These are phyloP conservation scores for Agonum fuliginosum DNA, from an alignment of 2,888 invertebrate species.

Conservation along the genomic window DNA sequence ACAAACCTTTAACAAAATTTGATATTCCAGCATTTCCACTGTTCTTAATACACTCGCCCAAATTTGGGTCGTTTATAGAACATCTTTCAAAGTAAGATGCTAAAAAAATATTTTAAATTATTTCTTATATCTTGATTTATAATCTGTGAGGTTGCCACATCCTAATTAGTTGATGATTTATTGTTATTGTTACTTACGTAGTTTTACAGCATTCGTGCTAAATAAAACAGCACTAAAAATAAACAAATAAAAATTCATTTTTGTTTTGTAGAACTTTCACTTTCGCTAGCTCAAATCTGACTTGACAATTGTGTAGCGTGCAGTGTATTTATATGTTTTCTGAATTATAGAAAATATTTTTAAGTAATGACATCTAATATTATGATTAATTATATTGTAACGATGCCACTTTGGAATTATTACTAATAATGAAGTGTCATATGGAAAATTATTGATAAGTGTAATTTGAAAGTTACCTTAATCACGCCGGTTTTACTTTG, in stretches of 20 bases:
- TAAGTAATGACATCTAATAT: too few relatives aligned
- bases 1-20: background rate
- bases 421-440: too few relatives aligned
- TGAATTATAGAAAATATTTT: background rate
- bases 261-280: too few relatives aligned
- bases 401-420: too few relatives aligned
- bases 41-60: slow-evolving; percentile 11
- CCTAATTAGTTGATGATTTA: background rate
- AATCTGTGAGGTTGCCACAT: background rate
- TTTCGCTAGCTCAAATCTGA: background rate
- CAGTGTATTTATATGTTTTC: slow-evolving; percentile 22
- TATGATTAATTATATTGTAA: too few relatives aligned
- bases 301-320: too few relatives aligned
- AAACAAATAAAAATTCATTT: slow-evolving; percentile 10
- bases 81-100: background rate
- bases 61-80: slow-evolving; percentile 1
- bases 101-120: slow-evolving; percentile 57
- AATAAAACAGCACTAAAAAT: background rate
- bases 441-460: too few relatives aligned
- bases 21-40: background rate
- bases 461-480: too few relatives aligned
- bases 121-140: background rate
- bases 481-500: too few relatives aligned
- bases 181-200: slow-evolving; percentile 39
- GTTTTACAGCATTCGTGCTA: background rate